Base-by-base conservation (phyloP, 2,888 invertebrate genomes). In the Stegophylla sp. region DNA sequence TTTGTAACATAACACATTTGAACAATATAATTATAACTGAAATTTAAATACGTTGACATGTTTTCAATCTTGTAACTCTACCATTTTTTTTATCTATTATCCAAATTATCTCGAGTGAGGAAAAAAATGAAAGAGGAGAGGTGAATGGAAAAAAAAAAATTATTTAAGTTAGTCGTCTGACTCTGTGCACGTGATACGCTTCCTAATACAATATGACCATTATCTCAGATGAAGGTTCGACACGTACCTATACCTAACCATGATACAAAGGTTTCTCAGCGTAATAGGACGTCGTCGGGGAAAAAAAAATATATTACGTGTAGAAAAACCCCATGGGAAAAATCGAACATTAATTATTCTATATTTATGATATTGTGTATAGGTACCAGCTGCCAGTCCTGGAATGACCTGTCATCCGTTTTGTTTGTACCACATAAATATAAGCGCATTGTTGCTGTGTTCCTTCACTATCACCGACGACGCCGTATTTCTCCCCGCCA, bases 261-360 rank as follows among this genome's bases (percentile, higher is more conserved):
- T 69, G 51, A n/a, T n/a, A n/a, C 20, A 23, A 23, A 56, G 56
- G 41, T 56, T 72, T 72, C 71, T 56, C 17, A 0, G n/a, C 28
- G 45, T 61, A 73, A 61, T 45, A 45, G 45, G 59, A 28, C 28
- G 61, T 26, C 61, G 12, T 61, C 7, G 53, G 28, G 17, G 26
- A 26, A 45, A 41, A 72, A 73, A 73, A 73, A 73, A n/a, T n/a
- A n/a, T n/a, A n/a, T 17, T 17, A 48, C 26, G 41, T 26, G 56
- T 56, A 59, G 17, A 56, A 72, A 72, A 72, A 71, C 20, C 41
- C 51, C 26, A 73, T 61, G 59, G 45, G 59, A 73, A 73, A 73
- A 73, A 73, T 73, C 15, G 45, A 61, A 73, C 73, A 61, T 73
- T 73, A 73, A 73, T 73, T 73, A 73, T 73, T 73, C 61, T 59